Conservation (phyloP, 2,797 vertebrate genomes). For the Manis pentadactyla region DNA sequence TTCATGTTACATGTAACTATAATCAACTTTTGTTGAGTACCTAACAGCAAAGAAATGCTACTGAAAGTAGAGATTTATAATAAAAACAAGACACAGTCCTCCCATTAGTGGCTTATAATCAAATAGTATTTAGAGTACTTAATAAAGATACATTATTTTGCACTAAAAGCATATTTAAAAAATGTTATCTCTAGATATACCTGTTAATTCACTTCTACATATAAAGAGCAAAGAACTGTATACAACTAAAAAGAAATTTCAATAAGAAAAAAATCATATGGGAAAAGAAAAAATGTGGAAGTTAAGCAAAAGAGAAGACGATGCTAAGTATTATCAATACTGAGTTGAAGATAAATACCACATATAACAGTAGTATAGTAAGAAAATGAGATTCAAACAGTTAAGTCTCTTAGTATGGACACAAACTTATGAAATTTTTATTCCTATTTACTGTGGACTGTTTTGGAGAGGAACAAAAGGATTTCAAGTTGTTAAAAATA, state of each 20-base stretch:
- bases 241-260: conserved; percentile 1
- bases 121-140: neutral
- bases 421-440: neutral
- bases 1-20: conserved; percentile 4
- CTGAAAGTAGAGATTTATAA: neutral
- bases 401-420: neutral
- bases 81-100: neutral
- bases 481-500: neutral
- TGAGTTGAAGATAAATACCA: neutral
- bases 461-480: conserved; percentile 8
- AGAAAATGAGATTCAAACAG: neutral
- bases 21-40: neutral
- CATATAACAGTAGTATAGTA: neutral
- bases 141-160: conserved; percentile 31
- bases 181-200: neutral
- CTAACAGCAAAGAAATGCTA: conserved; percentile 1
- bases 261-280: conserved; percentile 20
- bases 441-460: conserved; percentile 25
- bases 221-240: conserved; percentile 11
- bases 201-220: neutral
- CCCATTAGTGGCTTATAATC: neutral
- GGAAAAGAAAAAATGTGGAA: conserved; percentile 25
- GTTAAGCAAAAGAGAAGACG: conserved; percentile 21
- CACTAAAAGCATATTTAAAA: conserved; percentile 25
- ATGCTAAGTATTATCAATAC: neutral